Evolutionary conservation across 1,140 invertebrate species (phyloP), one percentile per base, ranked within the genome.

Genomic region (Aculops lycopersici): DNA sequence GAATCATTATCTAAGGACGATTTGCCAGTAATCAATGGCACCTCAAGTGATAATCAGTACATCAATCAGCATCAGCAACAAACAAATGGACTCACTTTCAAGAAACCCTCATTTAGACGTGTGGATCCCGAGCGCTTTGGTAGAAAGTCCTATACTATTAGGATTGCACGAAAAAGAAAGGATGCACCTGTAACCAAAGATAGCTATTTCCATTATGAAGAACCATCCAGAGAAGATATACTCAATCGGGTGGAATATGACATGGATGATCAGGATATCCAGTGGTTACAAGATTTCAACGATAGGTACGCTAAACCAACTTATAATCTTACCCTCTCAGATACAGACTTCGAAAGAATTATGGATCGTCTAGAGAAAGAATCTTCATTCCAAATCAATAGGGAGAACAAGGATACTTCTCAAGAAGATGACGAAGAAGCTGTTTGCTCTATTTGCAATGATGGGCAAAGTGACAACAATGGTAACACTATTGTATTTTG

Each of bases 311-410:
- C 79, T 42, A 57, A 65, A 47, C 66, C 67, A 17, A 63, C 69
- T 38, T 66, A 68, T 3, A 52, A 81, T 3, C 55, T 65, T 2
- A 55, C 60, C 37, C 69, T 88, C n/a, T 67, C 69, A 39, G 67
- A 76, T 20, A 76, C 86, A 52, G 74, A 70, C 1, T 73, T 95
- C 59, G 86, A 94, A 59, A 55, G 88, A 2, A 57, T 94, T 4
- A 92, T 94, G 81, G 86, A 95, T 60, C 64, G 83, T 43, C 60
- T 95, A 44, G 86, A 95, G 54, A 95, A 94, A 56, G 84, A 94
- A 58, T 90, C 81, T 1, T 88, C 84, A 57, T 90, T 94, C 57
- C 78, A 81, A 52, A 68, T 69, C 44, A 73, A 79, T 44, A 67
- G 50, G 40, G 53, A 49, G 18, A 58, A 58, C 2, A 56, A 55